A percentile compares a stretch with the other conserved stretches of the same genome.
phyloP scores from a whole-genome alignment of 2,888 invertebrate species.

The Dolichopus griseipennis region DNA sequence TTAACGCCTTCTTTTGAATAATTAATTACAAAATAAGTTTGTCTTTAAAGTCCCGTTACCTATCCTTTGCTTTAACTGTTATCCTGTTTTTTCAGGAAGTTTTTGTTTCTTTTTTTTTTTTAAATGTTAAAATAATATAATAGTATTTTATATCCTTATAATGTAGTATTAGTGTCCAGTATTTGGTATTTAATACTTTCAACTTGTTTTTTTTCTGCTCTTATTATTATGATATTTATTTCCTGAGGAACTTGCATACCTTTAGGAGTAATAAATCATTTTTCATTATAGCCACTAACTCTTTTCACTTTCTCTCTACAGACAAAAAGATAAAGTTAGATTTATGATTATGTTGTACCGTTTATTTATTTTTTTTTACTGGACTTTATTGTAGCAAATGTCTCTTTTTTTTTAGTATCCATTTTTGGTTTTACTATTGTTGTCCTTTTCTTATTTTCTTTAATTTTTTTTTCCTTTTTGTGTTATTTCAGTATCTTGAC shows the following conservation, averaged over 20 bases:
- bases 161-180: too few species aligned
- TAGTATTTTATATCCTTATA: too few species aligned
- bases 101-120: too few species aligned
- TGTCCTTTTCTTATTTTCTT: background rate
- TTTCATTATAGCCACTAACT: background rate
- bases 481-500: background rate
- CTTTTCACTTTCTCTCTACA: background rate
- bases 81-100: too few species aligned
- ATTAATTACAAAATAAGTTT: too few species aligned
- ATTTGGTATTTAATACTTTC: too few species aligned
- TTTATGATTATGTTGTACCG: slow-evolving; percentile 6
- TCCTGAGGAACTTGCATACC: slow-evolving; percentile 1
- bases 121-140: too few species aligned
- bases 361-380: background rate
- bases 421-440: background rate
- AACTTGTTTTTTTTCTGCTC: too few species aligned
- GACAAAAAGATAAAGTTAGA: background rate
- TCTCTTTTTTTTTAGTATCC: background rate
- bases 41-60: too few species aligned
- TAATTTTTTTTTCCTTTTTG: background rate
- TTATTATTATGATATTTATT: background rate
- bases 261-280: slow-evolving; percentile 3
- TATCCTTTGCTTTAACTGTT: too few species aligned
- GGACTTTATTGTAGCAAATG: background rate
- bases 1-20: too few species aligned